Evolutionary conservation across 2,797 vertebrate genomes (phyloP).

Genomic region (Catostomus latipinnis): DNA sequence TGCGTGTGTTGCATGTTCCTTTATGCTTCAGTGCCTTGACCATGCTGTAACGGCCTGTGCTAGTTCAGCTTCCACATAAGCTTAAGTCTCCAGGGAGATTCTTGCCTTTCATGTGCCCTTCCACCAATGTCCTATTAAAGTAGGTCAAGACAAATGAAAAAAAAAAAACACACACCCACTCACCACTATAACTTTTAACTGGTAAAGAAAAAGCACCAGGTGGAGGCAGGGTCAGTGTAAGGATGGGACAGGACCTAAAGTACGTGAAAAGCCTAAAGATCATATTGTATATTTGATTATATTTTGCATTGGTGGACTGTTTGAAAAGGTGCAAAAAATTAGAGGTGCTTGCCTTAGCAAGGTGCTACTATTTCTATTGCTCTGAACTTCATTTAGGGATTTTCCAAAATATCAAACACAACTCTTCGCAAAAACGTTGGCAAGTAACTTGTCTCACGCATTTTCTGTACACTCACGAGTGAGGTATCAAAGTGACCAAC

Average conservation of each 20-base stretch:
- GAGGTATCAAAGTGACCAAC: too few species aligned
- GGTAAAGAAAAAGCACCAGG: constrained; percentile 14
- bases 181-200: constrained; percentile 46
- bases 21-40: constrained; percentile 71
- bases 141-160: constrained; percentile 79
- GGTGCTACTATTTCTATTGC: background rate
- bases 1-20: constrained; percentile 58
- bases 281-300: background rate
- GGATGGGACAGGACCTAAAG: background rate
- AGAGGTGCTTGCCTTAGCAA: background rate
- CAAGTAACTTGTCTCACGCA: background rate
- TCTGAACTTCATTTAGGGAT: background rate
- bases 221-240: constrained; percentile 1
- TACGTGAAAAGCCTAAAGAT: background rate
- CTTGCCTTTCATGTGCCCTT: constrained; percentile 76
- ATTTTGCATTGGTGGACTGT: background rate
- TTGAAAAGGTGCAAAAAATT: background rate
- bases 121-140: constrained; percentile 72
- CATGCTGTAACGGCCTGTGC: constrained; percentile 64
- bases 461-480: too few species aligned
- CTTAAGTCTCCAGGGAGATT: constrained; percentile 71
- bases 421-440: too few species aligned
- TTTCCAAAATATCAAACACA: too few species aligned
- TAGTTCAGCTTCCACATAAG: constrained; percentile 72
- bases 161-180: constrained; percentile 21